Percentiles rank a stretch among this genome's conserved stretches.
Evolutionary conservation across 2,113 vertebrate genomes (phyloP).

Genomic region (Charina bottae): DNA sequence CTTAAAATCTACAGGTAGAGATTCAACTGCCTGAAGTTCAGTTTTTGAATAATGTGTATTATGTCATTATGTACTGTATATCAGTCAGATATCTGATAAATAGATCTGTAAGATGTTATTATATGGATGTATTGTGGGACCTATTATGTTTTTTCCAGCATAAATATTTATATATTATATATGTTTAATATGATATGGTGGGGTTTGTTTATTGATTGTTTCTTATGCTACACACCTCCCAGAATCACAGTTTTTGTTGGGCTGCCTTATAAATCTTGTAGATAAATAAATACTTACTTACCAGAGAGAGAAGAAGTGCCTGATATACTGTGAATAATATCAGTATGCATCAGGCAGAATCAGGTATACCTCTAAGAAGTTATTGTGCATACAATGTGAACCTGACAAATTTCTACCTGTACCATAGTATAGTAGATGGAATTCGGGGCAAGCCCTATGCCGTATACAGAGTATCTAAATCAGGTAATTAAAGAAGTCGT

Average conservation of each 20-base stretch:
- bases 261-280: background rate
- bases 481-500: background rate
- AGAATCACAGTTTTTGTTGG: background rate
- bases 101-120: background rate
- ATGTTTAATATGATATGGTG: background rate
- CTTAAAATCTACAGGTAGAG: background rate
- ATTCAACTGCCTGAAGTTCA: background rate
- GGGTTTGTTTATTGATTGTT: background rate
- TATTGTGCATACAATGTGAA: background rate
- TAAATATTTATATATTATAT: background rate
- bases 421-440: background rate
- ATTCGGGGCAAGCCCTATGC: background rate
- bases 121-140: background rate
- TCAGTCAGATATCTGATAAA: background rate
- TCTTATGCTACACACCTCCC: background rate
- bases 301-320: background rate
- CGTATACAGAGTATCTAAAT: background rate
- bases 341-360: background rate
- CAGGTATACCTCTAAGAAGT: background rate
- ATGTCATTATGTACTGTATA: background rate
- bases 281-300: background rate
- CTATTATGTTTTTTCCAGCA: background rate
- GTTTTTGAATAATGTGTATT: background rate
- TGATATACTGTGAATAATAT: background rate
- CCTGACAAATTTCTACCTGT: background rate